Base-by-base conservation (phyloP, 2,888 invertebrate genomes). In the Oscheius onirici region DNA sequence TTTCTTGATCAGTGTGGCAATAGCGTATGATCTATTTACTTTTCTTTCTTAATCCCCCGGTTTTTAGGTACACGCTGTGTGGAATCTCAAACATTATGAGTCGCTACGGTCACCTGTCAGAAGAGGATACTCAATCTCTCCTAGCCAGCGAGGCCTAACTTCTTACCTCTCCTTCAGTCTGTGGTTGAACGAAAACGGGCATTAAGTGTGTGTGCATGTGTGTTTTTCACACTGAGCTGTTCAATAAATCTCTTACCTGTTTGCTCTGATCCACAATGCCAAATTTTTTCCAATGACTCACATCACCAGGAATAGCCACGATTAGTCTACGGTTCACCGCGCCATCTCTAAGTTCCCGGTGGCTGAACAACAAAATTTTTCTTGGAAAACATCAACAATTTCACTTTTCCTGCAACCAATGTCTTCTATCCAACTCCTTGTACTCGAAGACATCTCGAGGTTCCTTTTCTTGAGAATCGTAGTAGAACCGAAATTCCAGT, bases 51-150 rank as follows among this genome's bases (percentile, higher is more conserved):
- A 49, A 44, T 46, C 17, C 41, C 20, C 20, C 3, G 28, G 63
- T 49, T 63, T 63, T 63, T 63, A 63, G 63, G 46, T 49, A 49
- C 49, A 22, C 63, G 20, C 34, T 63, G 26, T 63, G 63, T 49
- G 63, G 63, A 22, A 49, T 63, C 26, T 49, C 63, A 63, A 63
- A 63, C 63, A 63, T 44, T 28, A 49, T 20, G 28, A 24, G 34
- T 46, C 46, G 34, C n/a, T 63, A 63, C 63, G 46, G 63, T 63
- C 63, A 63, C 26, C 63, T 63, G 63, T 49, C 49, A n/a, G 49
- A 26, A 26, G 63, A 49, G 34, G 63, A 63, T 49, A 55, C 28
- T 26, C 46, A 46, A n/a, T 17, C 46, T n/a, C 13, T 20, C 6
- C 13, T 17, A 17, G 20, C 20, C 46, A 3, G 13, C 13, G 46